Evolutionary conservation across 1,140 invertebrate species (phyloP), one percentile per base, ranked within the genome.

Genomic region (Cyclina sinensis): DNA sequence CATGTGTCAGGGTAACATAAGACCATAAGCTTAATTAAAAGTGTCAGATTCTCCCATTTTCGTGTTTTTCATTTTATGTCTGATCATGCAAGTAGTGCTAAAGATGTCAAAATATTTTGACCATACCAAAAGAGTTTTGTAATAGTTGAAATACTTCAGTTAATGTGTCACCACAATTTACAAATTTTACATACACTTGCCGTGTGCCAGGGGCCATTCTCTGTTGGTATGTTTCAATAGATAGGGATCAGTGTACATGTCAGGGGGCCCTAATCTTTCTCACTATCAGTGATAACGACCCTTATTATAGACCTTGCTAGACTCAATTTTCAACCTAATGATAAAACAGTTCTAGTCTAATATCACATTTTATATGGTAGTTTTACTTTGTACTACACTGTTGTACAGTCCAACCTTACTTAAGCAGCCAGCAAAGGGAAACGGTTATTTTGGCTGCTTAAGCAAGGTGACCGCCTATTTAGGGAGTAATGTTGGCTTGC

Each of bases 191-290:
- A 65, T 30, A 65, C 16, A 16, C 16, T 1, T 14, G 18, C 24
- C 21, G 14, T 37, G 65, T 24, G 65, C 62, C 7, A 2, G 24
- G 3, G 65, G 27, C 32, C 43, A 43, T 30, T 30, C n/a, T 27
- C 74, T 57, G 24, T n/a, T 30, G 39, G 43, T 78, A 12, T 78
- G 46, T 78, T 35, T 18, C 24, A 30, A 48, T 54, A n/a, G 74
- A 78, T 78, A 78, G 46, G 32, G 74, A 78, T 78, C 74, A 78
- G 74, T 54, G 35, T 78, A 78, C 46, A 78, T 78, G 74, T 51
- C 74, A 78, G 46, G 30, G 48, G 46, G 1, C 46, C 9, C 11
- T n/a, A 51, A 78, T 78, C 74, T 35, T 37, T 78, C 24, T 51
- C 74, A 78, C 74, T 54, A 78, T 78, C 74, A 78, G 74, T 78